Evolutionary conservation across 2,113 vertebrate species (phyloP), one percentile per base, ranked within the genome.

Genomic region (Notothenia rossii): DNA sequence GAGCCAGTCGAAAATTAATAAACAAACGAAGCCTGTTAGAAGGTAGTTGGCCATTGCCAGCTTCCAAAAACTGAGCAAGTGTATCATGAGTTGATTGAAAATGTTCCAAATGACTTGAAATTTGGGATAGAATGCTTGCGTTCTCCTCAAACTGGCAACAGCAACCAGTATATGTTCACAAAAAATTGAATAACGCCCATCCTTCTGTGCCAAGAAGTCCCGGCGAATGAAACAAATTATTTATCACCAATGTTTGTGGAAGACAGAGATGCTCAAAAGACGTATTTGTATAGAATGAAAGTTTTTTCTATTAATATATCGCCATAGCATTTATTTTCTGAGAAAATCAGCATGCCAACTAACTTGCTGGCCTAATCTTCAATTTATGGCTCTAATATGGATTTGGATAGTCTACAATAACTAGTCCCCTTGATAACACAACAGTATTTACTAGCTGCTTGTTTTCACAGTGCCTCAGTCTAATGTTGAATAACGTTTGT

Each of bases 141-240:
- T 65, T 84, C 77, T 65, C 77, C 67, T 51, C 62, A 70, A 77
- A 68, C 71, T 90, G 82, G 82, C 77, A 81, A 33, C 73, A 45
- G 72, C 29, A 67, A 53, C 49, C 20, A 25, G 82, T 83, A 74
- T 77, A 77, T 81, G 68, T 79, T 84, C 20, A 43, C 5, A 69
- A 55, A 73, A 62, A 79, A 60, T 77, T 72, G 55, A 88, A 78
- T 22, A 72, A 60, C 53, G 64, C 54, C 63, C 58, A 20, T 70
- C n/a, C 17, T 7, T 86, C 45, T 77, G 50, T 80, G 84, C 88
- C 90, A 91, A 66, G 25, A 77, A 61, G 54, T 64, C 53, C 79
- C 85, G 79, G 81, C 83, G 65, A 78, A 71, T 55, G 9, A 51
- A 83, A 61, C 22, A 1, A 62, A 61, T 53, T 54, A 69, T 80